These are phyloP conservation scores for Lates japonicus DNA, from an alignment of 2,797 vertebrate species.

Conservation along the genomic window DNA sequence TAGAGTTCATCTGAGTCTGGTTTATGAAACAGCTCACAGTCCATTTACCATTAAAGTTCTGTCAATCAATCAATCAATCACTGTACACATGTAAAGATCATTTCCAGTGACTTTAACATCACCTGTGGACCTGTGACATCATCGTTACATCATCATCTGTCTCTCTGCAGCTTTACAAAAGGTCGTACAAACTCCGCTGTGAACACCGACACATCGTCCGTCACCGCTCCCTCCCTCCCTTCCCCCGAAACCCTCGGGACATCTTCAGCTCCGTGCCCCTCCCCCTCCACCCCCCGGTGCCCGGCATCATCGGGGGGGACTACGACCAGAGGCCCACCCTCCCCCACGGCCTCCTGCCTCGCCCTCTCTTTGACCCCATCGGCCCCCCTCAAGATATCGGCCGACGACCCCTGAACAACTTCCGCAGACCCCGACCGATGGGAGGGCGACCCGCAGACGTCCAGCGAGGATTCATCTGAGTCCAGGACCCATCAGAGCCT, in stretches of 20 bases:
- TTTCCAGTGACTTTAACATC: too few relatives aligned
- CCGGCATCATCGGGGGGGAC: constrained; percentile 84
- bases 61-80: too few relatives aligned
- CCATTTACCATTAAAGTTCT: too few relatives aligned
- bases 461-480: constrained; percentile 85
- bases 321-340: constrained; percentile 79
- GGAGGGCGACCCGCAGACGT: constrained; percentile 61
- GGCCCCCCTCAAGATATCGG: constrained; percentile 34
- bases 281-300: constrained; percentile 64
- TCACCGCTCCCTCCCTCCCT: constrained; percentile 4
- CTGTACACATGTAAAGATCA: too few relatives aligned
- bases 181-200: constrained; percentile 33
- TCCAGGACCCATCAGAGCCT: neutral
- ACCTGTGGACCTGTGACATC: too few relatives aligned
- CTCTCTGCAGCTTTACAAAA: constrained; percentile 80
- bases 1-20: too few relatives aligned
- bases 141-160: neutral
- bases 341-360: constrained; percentile 71
- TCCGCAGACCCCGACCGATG: constrained; percentile 36
- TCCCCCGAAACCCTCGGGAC: constrained; percentile 24
- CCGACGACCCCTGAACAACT: constrained; percentile 24
- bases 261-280: constrained; percentile 50
- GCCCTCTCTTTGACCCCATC: constrained; percentile 81
- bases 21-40: too few relatives aligned
- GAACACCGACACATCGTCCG: neutral